phyloP scores from a whole-genome alignment of 2,888 invertebrate species.

The Aporophyla nigra region DNA sequence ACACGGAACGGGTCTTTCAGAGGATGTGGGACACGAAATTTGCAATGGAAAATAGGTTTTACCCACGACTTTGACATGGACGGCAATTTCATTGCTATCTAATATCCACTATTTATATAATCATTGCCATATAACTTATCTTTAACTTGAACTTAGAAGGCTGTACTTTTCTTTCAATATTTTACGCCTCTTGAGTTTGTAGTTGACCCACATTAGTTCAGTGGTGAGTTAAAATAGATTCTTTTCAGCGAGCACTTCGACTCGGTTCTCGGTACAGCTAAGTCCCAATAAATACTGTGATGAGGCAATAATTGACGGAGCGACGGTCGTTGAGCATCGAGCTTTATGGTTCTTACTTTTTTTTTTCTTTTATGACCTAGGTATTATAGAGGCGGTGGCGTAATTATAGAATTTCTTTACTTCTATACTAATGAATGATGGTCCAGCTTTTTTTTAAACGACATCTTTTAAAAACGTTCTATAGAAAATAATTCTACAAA shows the following conservation, averaged over 20 bases:
- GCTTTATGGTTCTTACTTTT: constrained; percentile 14
- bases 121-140: constrained; percentile 5
- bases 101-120: neutral
- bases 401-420: neutral
- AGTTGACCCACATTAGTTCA: constrained; percentile 36
- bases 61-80: constrained; percentile 38
- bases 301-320: constrained; percentile 43
- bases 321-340: constrained; percentile 7
- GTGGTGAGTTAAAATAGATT: constrained; percentile 45
- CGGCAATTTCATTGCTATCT: constrained; percentile 30
- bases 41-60: constrained; percentile 48
- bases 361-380: constrained; percentile 13
- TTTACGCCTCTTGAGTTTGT: constrained; percentile 30
- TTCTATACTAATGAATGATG: neutral
- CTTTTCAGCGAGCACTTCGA: constrained; percentile 29
- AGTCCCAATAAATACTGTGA: constrained; percentile 52
- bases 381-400: neutral
- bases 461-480: neutral
- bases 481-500: neutral
- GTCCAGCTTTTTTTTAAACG: neutral
- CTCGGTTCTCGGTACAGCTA: constrained; percentile 21
- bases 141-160: constrained; percentile 18
- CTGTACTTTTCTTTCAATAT: constrained; percentile 39
- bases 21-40: constrained; percentile 44
- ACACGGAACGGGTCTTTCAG: constrained; percentile 36